Evolutionary conservation across 1,140 invertebrate genomes (phyloP), one percentile per base, ranked within the genome.

Genomic region (Colletes latitarsis): DNA sequence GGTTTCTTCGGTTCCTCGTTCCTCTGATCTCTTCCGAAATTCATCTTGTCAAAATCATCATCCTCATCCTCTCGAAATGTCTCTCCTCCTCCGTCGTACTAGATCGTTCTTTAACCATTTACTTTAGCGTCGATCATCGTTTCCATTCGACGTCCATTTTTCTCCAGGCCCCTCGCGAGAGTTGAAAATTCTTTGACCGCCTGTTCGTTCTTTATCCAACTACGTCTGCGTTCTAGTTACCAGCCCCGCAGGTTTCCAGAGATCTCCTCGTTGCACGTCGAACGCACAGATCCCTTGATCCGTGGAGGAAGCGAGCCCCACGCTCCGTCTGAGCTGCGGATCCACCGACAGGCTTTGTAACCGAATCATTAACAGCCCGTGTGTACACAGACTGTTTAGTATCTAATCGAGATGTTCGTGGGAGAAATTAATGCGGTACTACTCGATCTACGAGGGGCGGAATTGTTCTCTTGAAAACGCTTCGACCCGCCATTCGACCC

Each of bases 341-440:
- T 79, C 69, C 46, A 55, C 52, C 77, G 69, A 52, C 77, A 49
- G 69, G 49, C 77, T 79, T 79, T 79, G 77, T 79, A 79, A 73
- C 77, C 69, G 60, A 73, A 79, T 79, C 77, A 79, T 64, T 79
- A 73, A 64, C 77, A 55, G 49, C 69, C 49, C 43, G 58, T 55
- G 60, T 79, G 69, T 64, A 73, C 70, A 79, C 76, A 53, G 58
- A n/a, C 39, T 12, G 77, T 79, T 79, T 73, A 73, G 69, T 57
- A 64, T 49, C 77, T 73, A 79, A 79, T 79, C 58, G 69, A 63
- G 77, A 79, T 66, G 52, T 79, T 79, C 60, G 49, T 49, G 69
- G 15, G 43, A 14, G 17, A 60, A 73, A 73, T 57, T 63, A 73
- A 78, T 68, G 69, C 69, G 60, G n/a, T n/a, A n/a, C 49, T 9